phyloP scores from a whole-genome alignment of 2,797 vertebrate genomes.

The Potorous gilbertii region DNA sequence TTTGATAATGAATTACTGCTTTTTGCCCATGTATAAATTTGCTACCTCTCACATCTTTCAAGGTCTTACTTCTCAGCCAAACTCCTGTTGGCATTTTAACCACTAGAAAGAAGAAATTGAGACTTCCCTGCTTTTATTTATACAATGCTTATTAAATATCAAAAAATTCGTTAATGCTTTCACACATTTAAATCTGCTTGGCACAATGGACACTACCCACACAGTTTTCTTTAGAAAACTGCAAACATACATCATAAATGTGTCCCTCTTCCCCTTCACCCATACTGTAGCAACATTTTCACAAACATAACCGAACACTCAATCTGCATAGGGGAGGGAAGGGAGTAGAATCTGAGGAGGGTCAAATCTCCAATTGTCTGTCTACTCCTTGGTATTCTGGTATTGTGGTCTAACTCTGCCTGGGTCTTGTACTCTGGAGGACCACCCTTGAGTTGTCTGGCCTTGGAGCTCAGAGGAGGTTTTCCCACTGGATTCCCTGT shows the following conservation, averaged over 20 bases:
- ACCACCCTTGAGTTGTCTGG: slow-evolving; percentile 8
- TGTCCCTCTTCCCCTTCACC: neutral
- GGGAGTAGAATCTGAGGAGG: neutral
- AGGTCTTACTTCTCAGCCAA: slow-evolving; percentile 4
- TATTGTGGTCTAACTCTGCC: neutral
- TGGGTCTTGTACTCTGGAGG: neutral
- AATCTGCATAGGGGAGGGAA: too few species aligned
- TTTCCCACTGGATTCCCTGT: neutral
- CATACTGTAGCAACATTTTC: neutral
- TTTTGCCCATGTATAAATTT: slow-evolving; percentile 24
- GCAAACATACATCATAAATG: neutral
- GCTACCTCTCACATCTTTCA: slow-evolving; percentile 1
- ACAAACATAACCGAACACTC: neutral
- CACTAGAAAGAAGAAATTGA: slow-evolving; percentile 12
- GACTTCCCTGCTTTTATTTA: slow-evolving; percentile 40
- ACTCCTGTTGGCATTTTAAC: neutral
- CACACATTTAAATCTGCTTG: slow-evolving; percentile 38
- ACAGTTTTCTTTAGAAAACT: slow-evolving; percentile 50
- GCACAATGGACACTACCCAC: slow-evolving; percentile 39
- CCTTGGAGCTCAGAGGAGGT: slow-evolving; percentile 22
- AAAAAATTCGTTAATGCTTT: neutral
- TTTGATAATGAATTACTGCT: slow-evolving; percentile 16
- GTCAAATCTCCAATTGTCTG: neutral
- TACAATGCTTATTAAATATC: slow-evolving; percentile 41
- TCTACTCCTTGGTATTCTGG: slow-evolving; percentile 3